Evolutionary conservation across 1,140 invertebrate species (phyloP).

Genomic region (Aleiodes sp.): DNA sequence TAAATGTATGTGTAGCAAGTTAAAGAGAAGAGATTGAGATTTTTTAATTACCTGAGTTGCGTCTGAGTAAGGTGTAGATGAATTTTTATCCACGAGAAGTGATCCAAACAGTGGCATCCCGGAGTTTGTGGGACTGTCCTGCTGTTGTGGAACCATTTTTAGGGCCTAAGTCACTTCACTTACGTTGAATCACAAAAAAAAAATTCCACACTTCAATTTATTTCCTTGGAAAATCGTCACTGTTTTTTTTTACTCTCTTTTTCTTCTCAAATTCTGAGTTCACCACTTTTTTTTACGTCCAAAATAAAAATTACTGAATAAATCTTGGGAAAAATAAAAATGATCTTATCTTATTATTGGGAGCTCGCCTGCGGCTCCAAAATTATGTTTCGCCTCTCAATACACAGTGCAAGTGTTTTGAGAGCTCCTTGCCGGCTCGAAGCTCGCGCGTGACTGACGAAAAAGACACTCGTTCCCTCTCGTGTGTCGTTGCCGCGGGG

Average conservation of each 20-base stretch:
- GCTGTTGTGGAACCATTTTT: constrained; percentile 72
- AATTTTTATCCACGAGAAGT: constrained; percentile 87
- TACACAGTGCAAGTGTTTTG: neutral
- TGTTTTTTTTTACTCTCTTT: neutral
- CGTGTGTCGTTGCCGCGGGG: neutral
- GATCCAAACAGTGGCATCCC: constrained; percentile 79
- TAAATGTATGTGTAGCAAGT: constrained; percentile 1
- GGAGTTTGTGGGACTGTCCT: constrained; percentile 66
- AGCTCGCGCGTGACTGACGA: constrained; percentile 13
- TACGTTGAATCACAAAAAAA: constrained; percentile 6
- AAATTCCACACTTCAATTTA: neutral
- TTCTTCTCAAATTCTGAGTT: neutral
- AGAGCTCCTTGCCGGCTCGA: constrained; percentile 9
- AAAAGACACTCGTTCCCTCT: neutral
- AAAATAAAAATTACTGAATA: neutral
- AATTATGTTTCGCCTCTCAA: neutral
- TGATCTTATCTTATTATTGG: neutral
- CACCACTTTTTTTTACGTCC: neutral
- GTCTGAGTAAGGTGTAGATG: constrained; percentile 93
- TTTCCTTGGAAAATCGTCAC: neutral
- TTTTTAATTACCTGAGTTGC: constrained; percentile 90
- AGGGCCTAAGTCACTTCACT: constrained; percentile 24
- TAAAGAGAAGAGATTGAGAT: neutral
- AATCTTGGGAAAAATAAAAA: too few relatives aligned
- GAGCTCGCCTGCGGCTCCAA: constrained; percentile 11